phyloP scores from a whole-genome alignment of 2,113 vertebrate genomes.

The Leiothrix lutea region DNA sequence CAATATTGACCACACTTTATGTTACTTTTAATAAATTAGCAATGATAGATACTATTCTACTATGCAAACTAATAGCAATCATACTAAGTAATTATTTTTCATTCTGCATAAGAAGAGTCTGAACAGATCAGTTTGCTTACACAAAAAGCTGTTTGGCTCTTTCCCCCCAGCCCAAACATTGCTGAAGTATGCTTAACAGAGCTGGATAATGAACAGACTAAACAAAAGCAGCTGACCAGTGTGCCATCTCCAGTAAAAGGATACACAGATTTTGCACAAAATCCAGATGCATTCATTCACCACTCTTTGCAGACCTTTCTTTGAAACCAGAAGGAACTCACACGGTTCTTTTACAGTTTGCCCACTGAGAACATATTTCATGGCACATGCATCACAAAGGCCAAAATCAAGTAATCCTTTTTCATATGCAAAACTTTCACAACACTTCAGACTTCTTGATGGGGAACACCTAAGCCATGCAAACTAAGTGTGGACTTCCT shows the following conservation, averaged over 20 bases:
- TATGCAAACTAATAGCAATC: not conserved
- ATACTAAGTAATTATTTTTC: not conserved
- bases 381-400: not conserved
- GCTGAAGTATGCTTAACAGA: not conserved
- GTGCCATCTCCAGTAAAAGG: not conserved
- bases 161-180: not conserved
- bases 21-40: not conserved
- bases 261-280: not conserved
- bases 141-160: not conserved
- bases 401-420: not conserved
- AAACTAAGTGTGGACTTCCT: not conserved
- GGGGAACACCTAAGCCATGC: not conserved
- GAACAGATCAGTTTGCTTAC: not conserved
- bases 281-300: not conserved
- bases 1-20: not conserved
- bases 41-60: not conserved
- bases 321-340: not conserved
- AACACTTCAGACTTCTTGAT: not conserved
- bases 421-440: not conserved
- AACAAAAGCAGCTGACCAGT: slow-evolving; percentile 30
- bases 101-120: not conserved
- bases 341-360: not conserved
- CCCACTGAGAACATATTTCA: not conserved
- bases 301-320: not conserved
- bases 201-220: slow-evolving; percentile 11